phyloP scores from a whole-genome alignment of 2,888 invertebrate species.

The Papilio elwesi region DNA sequence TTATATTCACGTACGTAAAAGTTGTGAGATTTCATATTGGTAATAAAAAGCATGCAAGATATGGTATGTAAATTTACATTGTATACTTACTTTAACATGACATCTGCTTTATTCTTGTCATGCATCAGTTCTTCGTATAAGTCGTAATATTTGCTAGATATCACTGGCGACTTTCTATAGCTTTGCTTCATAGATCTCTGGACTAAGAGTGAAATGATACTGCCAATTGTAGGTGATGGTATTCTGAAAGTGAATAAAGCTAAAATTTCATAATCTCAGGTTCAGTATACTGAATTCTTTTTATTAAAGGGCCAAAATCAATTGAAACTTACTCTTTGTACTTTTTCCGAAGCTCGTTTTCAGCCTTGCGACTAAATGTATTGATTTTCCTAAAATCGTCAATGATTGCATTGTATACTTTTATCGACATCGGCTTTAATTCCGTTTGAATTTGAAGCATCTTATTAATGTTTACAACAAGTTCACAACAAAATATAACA shows the following conservation, averaged over 20 bases:
- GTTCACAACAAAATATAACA: no score
- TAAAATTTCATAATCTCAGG: neutral
- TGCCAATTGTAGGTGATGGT: conserved; percentile 85
- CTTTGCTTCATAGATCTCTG: conserved; percentile 86
- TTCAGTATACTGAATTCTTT: conserved; percentile 18
- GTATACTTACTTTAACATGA: conserved; percentile 84
- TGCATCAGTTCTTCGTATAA: conserved; percentile 80
- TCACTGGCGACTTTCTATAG: conserved; percentile 84
- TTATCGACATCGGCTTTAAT: conserved; percentile 67
- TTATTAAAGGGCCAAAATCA: neutral
- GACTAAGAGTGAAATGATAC: conserved; percentile 87
- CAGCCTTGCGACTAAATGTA: conserved; percentile 85
- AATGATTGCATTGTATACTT: conserved; percentile 81
- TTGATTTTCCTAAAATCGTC: conserved; percentile 82
- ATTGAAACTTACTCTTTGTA: conserved; percentile 81
- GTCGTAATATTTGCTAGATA: conserved; percentile 82
- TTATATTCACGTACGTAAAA: no score
- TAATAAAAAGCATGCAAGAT: no score
- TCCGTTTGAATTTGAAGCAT: conserved; percentile 36
- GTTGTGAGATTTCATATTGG: no score
- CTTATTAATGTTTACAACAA: neutral
- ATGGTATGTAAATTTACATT: neutral
- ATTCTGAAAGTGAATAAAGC: conserved; percentile 71
- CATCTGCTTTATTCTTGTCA: conserved; percentile 80
- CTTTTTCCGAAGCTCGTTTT: conserved; percentile 82